A percentile compares a stretch with the other conserved stretches of the same genome.
Conservation (phyloP, 2,113 vertebrate species). For the Rissa tridactyla region DNA sequence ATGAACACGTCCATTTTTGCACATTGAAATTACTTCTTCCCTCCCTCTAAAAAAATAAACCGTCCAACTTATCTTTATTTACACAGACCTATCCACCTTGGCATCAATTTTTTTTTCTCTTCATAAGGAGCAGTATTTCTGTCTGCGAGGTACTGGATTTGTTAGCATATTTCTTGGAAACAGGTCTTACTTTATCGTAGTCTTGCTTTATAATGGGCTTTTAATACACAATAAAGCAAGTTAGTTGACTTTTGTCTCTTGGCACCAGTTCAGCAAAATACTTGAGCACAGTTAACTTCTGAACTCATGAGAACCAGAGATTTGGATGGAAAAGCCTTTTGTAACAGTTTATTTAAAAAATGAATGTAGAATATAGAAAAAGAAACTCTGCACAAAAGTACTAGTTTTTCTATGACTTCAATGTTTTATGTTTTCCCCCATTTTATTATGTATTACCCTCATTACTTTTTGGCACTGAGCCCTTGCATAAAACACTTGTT, state of each 20-base stretch:
- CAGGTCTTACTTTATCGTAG: neutral
- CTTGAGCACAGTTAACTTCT: neutral
- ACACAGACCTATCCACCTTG: neutral
- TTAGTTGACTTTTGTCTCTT: neutral
- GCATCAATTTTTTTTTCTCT: neutral
- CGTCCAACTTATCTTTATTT: constrained; percentile 40
- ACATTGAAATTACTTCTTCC: neutral
- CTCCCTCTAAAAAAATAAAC: neutral
- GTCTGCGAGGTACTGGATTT: neutral
- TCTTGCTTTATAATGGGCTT: neutral
- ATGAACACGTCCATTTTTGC: neutral
- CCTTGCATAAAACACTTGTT: neutral
- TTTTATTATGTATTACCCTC: neutral
- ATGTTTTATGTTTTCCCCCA: neutral
- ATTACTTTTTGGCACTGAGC: neutral
- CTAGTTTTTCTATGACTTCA: neutral
- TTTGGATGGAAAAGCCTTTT: neutral
- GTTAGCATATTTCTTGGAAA: neutral
- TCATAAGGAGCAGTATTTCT: neutral
- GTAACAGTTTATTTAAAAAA: neutral
- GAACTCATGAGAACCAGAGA: neutral
- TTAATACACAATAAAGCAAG: neutral
- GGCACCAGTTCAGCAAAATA: neutral
- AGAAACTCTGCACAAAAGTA: neutral
- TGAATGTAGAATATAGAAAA: neutral